phyloP scores from a whole-genome alignment of 2,888 invertebrate genomes.

The Monochamus alternatus region DNA sequence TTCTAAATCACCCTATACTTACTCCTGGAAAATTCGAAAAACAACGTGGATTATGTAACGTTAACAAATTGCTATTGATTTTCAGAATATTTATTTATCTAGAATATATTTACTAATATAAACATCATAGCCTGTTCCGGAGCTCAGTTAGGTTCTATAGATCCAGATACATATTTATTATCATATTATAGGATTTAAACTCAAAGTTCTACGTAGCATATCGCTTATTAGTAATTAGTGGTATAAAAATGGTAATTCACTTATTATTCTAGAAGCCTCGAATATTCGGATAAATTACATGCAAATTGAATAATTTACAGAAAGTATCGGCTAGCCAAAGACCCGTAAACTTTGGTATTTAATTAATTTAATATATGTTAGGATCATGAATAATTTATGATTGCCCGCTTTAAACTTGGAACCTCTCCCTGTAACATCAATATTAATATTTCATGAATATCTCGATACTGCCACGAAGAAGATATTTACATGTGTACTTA shows the following conservation, averaged over 20 bases:
- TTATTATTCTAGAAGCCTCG: slow-evolving; percentile 7
- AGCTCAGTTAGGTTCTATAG: no score
- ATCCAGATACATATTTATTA: no score
- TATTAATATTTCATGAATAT: slow-evolving; percentile 29
- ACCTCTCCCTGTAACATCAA: slow-evolving; percentile 18
- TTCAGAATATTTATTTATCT: no score
- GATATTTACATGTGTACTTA: slow-evolving; percentile 14
- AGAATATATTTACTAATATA: no score
- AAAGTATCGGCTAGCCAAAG: slow-evolving; percentile 26
- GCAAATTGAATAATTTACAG: slow-evolving; percentile 27
- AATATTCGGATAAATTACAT: slow-evolving; percentile 23
- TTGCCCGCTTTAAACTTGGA: slow-evolving; percentile 24
- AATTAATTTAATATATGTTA: slow-evolving; percentile 31
- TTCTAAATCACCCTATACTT: no score
- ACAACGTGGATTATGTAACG: no score
- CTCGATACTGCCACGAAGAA: slow-evolving; percentile 17
- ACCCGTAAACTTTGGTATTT: slow-evolving; percentile 27
- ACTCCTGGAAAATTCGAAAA: no score
- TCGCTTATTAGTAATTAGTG: no score
- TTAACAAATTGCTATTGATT: no score
- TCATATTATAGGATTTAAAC: no score
- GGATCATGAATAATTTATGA: slow-evolving; percentile 31
- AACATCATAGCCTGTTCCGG: no score
- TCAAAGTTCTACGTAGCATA: background rate
- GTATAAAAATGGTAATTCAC: slow-evolving; percentile 1